Percentiles rank a stretch among this genome's conserved stretches.
Evolutionary conservation across 2,797 vertebrate species (phyloP).

Genomic region (Aldrovandia affinis): DNA sequence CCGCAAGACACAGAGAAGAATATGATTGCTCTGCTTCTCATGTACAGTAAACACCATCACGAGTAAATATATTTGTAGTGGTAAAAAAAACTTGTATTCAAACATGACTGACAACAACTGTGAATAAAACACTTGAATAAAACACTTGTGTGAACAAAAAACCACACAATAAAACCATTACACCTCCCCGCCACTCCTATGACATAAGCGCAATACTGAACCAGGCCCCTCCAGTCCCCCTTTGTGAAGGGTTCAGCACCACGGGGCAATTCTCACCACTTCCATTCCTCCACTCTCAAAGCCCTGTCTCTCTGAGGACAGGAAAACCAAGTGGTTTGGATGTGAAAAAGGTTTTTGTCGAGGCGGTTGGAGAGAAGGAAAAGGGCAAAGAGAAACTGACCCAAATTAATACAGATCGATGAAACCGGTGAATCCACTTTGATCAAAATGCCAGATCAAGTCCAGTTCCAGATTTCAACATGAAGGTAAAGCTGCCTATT

Average conservation of each 20-base stretch:
- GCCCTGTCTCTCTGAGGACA: neutral
- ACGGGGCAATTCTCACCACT: neutral
- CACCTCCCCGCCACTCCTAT: neutral
- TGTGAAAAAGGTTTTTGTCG: neutral
- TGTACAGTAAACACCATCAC: neutral
- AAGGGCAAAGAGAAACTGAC: neutral
- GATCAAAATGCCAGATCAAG: slow-evolving; percentile 21
- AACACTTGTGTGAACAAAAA: neutral
- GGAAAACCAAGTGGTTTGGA: neutral
- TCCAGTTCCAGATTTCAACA: slow-evolving; percentile 13
- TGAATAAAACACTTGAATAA: neutral
- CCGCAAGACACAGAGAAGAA: neutral
- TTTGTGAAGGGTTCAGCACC: neutral
- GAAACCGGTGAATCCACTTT: neutral
- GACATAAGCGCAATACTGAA: neutral
- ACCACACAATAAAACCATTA: neutral
- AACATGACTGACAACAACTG: neutral
- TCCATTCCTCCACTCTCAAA: neutral
- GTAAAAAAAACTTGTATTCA: neutral
- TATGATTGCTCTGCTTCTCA: neutral
- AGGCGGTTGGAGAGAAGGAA: neutral
- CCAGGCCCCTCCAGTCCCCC: neutral
- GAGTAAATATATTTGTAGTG: neutral
- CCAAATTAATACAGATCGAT: neutral
- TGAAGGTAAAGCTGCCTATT: slow-evolving; percentile 15